A percentile compares a stretch with the other conserved stretches of the same genome.
Conservation (phyloP, 64 coral and sea anemone species). For the Porites lutea region DNA sequence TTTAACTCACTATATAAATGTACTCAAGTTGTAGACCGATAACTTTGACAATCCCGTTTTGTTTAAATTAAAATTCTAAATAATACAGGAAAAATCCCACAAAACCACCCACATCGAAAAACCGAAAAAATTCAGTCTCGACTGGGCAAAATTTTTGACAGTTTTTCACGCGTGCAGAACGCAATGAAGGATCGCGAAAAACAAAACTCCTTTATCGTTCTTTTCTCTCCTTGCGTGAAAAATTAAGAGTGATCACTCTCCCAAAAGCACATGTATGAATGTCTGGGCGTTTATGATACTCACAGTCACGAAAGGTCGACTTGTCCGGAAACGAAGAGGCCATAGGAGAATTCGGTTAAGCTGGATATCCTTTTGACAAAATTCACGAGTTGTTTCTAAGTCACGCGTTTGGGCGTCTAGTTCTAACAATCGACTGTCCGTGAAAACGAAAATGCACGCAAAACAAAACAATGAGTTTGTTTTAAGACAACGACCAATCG, state of each 20-base stretch:
- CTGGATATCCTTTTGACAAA: not conserved
- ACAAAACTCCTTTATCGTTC: not conserved
- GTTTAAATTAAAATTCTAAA: not conserved
- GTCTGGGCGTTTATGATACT: not conserved
- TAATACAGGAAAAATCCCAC: not conserved
- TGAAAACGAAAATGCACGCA: conserved; percentile 28
- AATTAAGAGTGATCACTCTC: not conserved
- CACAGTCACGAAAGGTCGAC: conserved; percentile 14
- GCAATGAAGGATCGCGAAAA: too few relatives aligned
- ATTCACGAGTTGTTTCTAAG: not conserved
- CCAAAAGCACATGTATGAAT: conserved; percentile 15
- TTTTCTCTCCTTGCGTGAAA: not conserved
- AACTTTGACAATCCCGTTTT: not conserved
- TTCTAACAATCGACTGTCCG: conserved; percentile 3
- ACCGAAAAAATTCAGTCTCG: not conserved
- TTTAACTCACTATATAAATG: too few relatives aligned
- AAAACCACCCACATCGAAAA: not conserved
- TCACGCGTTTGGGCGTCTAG: not conserved
- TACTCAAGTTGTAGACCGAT: not conserved
- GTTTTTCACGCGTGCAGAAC: too few relatives aligned
- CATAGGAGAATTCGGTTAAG: not conserved
- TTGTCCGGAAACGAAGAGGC: conserved; percentile 32
- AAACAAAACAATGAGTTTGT: conserved; percentile 28
- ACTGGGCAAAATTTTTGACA: too few relatives aligned
- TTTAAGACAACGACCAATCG: conserved; percentile 43